A percentile compares a stretch with the other conserved stretches of the same genome.
phyloP scores from a whole-genome alignment of 1,140 invertebrate species.

The Ceratitis capitata region DNA sequence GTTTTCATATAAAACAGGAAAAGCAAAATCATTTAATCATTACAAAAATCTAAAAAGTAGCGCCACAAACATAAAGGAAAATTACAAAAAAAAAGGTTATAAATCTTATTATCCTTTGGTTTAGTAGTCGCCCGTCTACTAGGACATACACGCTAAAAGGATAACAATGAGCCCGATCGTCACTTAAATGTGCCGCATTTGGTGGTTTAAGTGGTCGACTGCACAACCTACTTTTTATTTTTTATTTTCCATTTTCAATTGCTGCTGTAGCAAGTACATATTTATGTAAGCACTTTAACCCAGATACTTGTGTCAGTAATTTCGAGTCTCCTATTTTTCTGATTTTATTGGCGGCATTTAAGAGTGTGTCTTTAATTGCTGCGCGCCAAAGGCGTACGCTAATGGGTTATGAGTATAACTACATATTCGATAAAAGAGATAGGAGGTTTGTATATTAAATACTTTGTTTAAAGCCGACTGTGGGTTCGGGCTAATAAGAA shows the following conservation, averaged over 20 bases:
- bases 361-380: neutral
- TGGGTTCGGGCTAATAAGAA: too few relatives aligned
- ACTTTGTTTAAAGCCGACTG: neutral
- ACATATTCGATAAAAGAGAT: neutral
- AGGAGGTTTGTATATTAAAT: neutral
- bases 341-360: neutral
- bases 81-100: neutral
- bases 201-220: conserved; percentile 28
- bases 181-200: conserved; percentile 20
- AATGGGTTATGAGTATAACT: conserved; percentile 14
- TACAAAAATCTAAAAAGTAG: neutral
- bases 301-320: neutral
- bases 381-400: neutral
- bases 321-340: neutral
- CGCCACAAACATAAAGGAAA: neutral
- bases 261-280: neutral
- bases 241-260: too few relatives aligned
- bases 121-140: neutral
- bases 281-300: neutral
- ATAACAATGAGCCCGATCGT: neutral
- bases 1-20: neutral
- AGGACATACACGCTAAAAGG: neutral
- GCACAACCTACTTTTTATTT: neutral
- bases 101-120: conserved; percentile 14
- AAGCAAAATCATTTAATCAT: neutral